A percentile compares a stretch with the other conserved stretches of the same genome.
Evolutionary conservation across 2,888 invertebrate species (phyloP).

Genomic region (Chironomus tentans): DNA sequence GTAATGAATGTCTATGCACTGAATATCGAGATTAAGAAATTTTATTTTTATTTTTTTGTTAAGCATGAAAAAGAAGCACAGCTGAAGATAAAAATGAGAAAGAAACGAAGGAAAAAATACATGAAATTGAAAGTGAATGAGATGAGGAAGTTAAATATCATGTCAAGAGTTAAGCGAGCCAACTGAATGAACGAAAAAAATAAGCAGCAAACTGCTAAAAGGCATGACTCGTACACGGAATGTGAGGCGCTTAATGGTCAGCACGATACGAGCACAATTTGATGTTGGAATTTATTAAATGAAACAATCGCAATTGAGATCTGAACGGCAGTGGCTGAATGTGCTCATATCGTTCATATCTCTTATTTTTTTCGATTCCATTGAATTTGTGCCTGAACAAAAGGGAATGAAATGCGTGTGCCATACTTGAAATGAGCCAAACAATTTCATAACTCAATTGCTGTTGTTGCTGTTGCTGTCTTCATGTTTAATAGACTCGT

Average conservation of each 20-base stretch:
- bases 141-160: constrained; percentile 8
- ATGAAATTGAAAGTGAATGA: constrained; percentile 8
- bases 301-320: background rate
- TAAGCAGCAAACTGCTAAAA: background rate
- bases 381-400: background rate
- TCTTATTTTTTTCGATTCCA: background rate
- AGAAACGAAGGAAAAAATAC: background rate
- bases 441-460: no score
- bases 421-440: background rate
- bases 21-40: background rate
- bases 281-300: background rate
- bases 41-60: background rate
- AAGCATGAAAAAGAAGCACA: background rate
- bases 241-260: background rate
- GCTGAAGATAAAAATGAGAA: background rate
- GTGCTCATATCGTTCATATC: background rate
- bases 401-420: background rate
- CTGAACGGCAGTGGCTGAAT: background rate
- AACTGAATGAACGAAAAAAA: background rate
- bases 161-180: background rate
- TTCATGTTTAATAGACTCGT: no score
- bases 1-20: background rate
- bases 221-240: background rate
- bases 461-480: no score
- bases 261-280: background rate